Evolutionary conservation across 2,797 vertebrate genomes (phyloP).

Genomic region (Atherinosoma microstoma): DNA sequence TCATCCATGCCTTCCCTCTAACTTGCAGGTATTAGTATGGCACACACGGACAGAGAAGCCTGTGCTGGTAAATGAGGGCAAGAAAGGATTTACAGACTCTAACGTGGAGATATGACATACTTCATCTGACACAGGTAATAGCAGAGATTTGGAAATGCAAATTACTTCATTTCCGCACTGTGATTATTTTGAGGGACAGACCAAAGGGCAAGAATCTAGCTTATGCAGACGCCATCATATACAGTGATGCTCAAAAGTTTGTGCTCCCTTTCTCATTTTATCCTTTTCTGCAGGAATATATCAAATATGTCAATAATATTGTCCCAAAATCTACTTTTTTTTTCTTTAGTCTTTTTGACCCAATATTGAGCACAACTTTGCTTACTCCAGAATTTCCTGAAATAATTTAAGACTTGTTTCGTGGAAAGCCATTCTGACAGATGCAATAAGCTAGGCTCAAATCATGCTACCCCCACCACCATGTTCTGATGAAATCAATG

Average conservation of each 20-base stretch:
- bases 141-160: constrained; percentile 54
- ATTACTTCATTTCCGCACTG: constrained; percentile 29
- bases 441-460: not conserved
- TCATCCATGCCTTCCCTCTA: constrained; percentile 21
- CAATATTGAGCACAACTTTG: too few species aligned
- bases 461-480: too few species aligned
- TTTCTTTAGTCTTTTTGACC: too few species aligned
- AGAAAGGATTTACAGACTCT: constrained; percentile 90
- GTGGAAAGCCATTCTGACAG: not conserved
- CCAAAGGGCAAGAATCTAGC: constrained; percentile 8
- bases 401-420: too few species aligned
- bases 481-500: too few species aligned
- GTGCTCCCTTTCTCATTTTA: not conserved
- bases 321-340: too few species aligned
- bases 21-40: constrained; percentile 89
- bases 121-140: constrained; percentile 69
- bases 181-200: constrained; percentile 14
- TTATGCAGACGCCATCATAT: not conserved
- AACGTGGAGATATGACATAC: constrained; percentile 87
- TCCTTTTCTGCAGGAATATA: not conserved
- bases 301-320: too few species aligned
- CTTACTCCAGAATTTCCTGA: not conserved
- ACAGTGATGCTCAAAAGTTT: not conserved
- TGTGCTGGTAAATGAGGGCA: constrained; percentile 89
- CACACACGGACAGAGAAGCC: constrained; percentile 92